These are phyloP conservation scores for Bradypodion pumilum DNA, from an alignment of 2,797 vertebrate species.

Conservation along the genomic window DNA sequence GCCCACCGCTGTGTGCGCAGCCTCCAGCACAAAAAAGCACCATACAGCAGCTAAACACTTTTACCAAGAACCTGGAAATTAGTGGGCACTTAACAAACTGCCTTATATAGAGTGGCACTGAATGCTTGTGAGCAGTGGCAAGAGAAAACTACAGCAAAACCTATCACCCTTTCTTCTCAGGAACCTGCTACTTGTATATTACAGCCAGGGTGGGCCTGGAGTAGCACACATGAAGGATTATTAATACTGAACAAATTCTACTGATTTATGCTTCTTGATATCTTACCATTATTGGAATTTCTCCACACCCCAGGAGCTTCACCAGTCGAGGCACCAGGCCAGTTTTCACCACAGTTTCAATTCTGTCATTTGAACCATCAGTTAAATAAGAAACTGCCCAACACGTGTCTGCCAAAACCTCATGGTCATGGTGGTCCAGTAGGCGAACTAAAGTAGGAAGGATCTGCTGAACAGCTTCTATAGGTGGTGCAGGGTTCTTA, in stretches of 20 bases:
- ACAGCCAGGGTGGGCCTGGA: background rate
- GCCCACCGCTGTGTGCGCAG: no score
- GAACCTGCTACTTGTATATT: background rate
- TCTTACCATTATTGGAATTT: slow-evolving; percentile 89
- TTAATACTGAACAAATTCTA: no score
- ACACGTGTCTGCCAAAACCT: slow-evolving; percentile 92
- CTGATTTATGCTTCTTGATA: background rate
- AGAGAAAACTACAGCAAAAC: background rate
- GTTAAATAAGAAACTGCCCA: slow-evolving; percentile 97
- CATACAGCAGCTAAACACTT: background rate
- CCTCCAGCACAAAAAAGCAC: background rate
- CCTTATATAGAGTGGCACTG: background rate
- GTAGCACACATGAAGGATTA: background rate
- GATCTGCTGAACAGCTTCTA: slow-evolving; percentile 86
- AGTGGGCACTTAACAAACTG: background rate
- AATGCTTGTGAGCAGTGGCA: background rate
- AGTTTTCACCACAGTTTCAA: slow-evolving; percentile 90
- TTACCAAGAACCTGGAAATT: background rate
- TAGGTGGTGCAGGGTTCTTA: slow-evolving; percentile 93
- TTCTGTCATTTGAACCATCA: slow-evolving; percentile 94
- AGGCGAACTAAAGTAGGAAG: slow-evolving; percentile 87
- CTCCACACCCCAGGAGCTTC: slow-evolving; percentile 84
- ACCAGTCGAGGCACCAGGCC: slow-evolving; percentile 88
- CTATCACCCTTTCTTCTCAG: background rate
- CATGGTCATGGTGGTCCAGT: slow-evolving; percentile 85